Evolutionary conservation across 2,113 vertebrate genomes (phyloP), one percentile per base, ranked within the genome.

Genomic region (Entelurus aequoreus): DNA sequence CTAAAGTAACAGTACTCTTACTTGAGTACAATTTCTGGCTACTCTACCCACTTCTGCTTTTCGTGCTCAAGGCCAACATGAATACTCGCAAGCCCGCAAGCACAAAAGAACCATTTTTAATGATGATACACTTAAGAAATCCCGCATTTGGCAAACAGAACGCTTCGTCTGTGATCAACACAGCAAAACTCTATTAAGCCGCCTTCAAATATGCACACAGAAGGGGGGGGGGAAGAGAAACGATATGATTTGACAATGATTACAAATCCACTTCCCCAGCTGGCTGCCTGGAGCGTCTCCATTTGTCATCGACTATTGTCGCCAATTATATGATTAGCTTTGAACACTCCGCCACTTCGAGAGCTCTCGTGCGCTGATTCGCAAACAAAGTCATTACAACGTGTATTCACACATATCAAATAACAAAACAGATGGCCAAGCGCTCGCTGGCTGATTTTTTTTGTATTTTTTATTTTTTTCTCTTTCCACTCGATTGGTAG

Each of bases 401-500:
- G 96, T 95, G 96, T 99, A 99, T 97, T 99, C 97, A 95, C 95
- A 97, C 96, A 97, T 95, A 98, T 99, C 97, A 99, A 98, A 98
- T 98, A 98, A 98, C 96, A 97, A 89, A 99, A 98, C 97, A 99
- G 97, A 99, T 99, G 97, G 97, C 93, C 94, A 93, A 57, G 91
- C 94, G 94, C 93, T 93, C 91, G 91, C 92, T 86, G 94, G 92
- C 93, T 95, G 94, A 93, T 95, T 98, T 90, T 88, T 97, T 21
- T 57, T 96, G 95, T 89, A 96, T 57, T 96, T 89, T 97, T 57
- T 11, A 21, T 96, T 95, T 95, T 98, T 90, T 89, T 97, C 21
- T 9, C 19, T 96, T 95, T 95, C 93, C 95, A 94, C 94, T 92
- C 91, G 92, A 95, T 92, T 94, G 91, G 92, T 92, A 91, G 90